Conservation (phyloP, 2,888 invertebrate species). For the Drosophila acutilabella region DNA sequence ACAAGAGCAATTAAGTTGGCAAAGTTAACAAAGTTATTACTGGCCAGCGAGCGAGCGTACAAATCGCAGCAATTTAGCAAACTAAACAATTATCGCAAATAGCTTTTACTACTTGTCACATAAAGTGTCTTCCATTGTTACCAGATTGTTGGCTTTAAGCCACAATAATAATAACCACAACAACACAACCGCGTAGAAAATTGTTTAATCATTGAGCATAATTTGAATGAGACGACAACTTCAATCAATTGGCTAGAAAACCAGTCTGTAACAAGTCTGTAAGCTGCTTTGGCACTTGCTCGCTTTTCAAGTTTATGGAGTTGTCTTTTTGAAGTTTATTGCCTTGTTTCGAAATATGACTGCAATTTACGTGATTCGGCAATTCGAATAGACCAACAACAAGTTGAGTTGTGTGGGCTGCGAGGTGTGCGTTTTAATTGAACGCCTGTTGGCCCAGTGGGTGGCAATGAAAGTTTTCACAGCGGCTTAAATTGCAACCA, state of each 20-base stretch:
- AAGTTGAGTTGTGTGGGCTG: slow-evolving; percentile 30
- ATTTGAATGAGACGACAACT: slow-evolving; percentile 60
- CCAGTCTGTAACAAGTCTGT: slow-evolving; percentile 43
- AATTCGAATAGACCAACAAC: slow-evolving; percentile 43
- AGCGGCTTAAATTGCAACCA: slow-evolving; percentile 11
- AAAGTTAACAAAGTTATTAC: slow-evolving; percentile 61
- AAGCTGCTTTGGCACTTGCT: slow-evolving; percentile 62
- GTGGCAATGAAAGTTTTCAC: slow-evolving; percentile 51
- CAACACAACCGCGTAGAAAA: slow-evolving; percentile 53
- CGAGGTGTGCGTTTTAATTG: slow-evolving; percentile 40
- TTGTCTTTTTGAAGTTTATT: slow-evolving; percentile 53
- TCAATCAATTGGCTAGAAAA: slow-evolving; percentile 39
- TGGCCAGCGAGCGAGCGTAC: slow-evolving; percentile 26
- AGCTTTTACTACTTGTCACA: slow-evolving; percentile 49
- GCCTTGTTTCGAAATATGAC: slow-evolving; percentile 65
- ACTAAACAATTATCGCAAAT: slow-evolving; percentile 72
- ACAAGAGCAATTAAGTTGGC: slow-evolving; percentile 59
- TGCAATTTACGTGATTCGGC: slow-evolving; percentile 64
- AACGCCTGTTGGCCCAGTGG: slow-evolving; percentile 33
- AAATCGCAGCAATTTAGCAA: slow-evolving; percentile 71
- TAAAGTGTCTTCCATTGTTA: slow-evolving; percentile 49
- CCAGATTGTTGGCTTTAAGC: slow-evolving; percentile 17
- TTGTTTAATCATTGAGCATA: slow-evolving; percentile 78
- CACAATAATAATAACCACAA: slow-evolving; percentile 11
- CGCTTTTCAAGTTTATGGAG: slow-evolving; percentile 61